A percentile compares a stretch with the other conserved stretches of the same genome.
Conservation (phyloP, 1,140 invertebrate species). For the Wasmannia auropunctata region DNA sequence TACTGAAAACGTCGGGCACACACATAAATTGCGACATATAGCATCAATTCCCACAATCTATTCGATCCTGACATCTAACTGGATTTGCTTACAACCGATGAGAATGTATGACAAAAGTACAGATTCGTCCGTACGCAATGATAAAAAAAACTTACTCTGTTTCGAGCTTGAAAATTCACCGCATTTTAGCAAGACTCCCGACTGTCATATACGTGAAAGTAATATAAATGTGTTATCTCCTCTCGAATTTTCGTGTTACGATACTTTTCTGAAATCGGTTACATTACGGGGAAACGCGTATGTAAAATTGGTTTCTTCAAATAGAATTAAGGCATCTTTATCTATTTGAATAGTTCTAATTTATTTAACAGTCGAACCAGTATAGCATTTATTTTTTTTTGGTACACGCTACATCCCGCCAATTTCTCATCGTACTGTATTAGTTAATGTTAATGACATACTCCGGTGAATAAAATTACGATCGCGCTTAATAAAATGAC, state of each 20-base stretch:
- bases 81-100: background rate
- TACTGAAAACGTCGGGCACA: background rate
- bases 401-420: background rate
- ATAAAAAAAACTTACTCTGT: conserved; percentile 1
- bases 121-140: background rate
- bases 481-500: background rate
- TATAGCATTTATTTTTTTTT: background rate
- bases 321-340: conserved; percentile 12
- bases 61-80: background rate
- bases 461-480: background rate
- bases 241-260: conserved; percentile 20
- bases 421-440: background rate
- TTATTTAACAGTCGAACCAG: background rate
- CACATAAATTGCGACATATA: background rate
- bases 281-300: background rate
- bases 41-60: background rate
- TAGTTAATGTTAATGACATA: background rate
- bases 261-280: conserved; percentile 57
- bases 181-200: background rate
- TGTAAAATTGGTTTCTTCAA: conserved; percentile 20
- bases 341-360: background rate
- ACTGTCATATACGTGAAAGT: background rate
- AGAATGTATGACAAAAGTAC: conserved; percentile 4
- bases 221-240: background rate
- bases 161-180: background rate